Conservation (phyloP, 2,888 invertebrate species). For the Oscheius sp. region DNA sequence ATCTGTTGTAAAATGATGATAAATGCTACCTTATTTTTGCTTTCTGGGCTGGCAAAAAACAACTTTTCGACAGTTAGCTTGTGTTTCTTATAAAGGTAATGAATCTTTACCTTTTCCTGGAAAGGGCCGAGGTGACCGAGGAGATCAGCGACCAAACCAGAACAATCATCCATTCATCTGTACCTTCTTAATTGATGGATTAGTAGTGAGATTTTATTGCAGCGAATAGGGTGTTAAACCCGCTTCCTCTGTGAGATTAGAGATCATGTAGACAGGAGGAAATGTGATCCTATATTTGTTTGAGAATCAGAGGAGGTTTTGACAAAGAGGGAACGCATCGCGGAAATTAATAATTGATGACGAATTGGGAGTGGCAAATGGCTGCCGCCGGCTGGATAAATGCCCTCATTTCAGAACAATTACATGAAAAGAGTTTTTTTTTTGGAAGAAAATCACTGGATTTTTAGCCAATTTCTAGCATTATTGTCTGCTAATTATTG, state of each 20-base stretch:
- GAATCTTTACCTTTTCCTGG: too few species aligned
- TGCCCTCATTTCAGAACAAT: not conserved
- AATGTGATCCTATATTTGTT: too few species aligned
- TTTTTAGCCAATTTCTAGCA: too few species aligned
- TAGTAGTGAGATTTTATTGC: not conserved
- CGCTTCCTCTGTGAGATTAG: not conserved
- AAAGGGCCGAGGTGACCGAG: conserved; percentile 43
- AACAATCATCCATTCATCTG: conserved; percentile 54
- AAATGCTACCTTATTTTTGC: too few species aligned
- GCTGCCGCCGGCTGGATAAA: conserved; percentile 10
- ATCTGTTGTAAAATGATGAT: too few species aligned
- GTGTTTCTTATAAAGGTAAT: too few species aligned
- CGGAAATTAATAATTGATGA: conserved; percentile 4
- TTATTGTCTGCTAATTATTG: not conserved
- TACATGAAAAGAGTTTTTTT: too few species aligned
- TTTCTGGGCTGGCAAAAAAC: too few species aligned
- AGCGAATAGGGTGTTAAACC: not conserved
- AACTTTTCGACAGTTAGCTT: too few species aligned
- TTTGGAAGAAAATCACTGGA: too few species aligned
- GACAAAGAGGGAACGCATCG: not conserved
- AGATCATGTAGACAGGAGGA: not conserved
- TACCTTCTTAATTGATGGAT: not conserved
- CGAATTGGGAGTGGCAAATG: not conserved
- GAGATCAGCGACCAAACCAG: conserved; percentile 66
- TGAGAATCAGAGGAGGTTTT: too few species aligned